Conservation (phyloP, 30 jellyfish, hydroid and myxozoan genomes). For the Turritopsis rubra region DNA sequence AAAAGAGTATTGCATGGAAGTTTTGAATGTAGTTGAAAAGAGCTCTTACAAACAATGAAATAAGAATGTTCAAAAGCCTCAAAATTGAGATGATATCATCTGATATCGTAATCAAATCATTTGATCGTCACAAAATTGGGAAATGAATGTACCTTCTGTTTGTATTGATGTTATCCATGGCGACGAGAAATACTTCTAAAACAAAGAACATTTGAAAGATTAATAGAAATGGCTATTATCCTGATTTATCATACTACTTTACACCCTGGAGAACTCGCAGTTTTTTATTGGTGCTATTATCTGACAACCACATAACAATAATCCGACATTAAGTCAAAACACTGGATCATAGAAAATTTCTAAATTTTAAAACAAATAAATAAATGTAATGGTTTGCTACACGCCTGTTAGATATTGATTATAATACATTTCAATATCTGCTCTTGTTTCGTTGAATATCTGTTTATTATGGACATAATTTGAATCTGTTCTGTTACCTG, state of each 20-base stretch:
- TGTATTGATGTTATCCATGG: constrained; percentile 53
- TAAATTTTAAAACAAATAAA: not conserved
- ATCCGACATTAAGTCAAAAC: no score
- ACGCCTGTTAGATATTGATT: not conserved
- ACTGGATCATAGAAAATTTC: not conserved
- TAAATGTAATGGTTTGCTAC: not conserved
- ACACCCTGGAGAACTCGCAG: no score
- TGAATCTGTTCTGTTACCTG: not conserved
- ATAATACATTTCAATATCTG: not conserved
- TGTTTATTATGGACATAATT: not conserved
- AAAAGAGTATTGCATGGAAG: no score
- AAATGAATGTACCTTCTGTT: constrained; percentile 24
- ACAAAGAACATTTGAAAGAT: not conserved
- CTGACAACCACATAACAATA: no score
- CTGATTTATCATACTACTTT: no score
- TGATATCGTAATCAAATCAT: not conserved
- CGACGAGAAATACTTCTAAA: constrained; percentile 36
- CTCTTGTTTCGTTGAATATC: not conserved
- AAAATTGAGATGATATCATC: not conserved
- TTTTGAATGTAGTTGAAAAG: no score
- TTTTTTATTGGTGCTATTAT: no score
- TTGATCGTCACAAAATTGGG: not conserved
- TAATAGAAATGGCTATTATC: not conserved
- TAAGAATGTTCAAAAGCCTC: no score
- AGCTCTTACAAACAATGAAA: no score